These are phyloP conservation scores for Pseudococcus longispinus DNA, from an alignment of 2,888 invertebrate genomes.

Conservation along the genomic window DNA sequence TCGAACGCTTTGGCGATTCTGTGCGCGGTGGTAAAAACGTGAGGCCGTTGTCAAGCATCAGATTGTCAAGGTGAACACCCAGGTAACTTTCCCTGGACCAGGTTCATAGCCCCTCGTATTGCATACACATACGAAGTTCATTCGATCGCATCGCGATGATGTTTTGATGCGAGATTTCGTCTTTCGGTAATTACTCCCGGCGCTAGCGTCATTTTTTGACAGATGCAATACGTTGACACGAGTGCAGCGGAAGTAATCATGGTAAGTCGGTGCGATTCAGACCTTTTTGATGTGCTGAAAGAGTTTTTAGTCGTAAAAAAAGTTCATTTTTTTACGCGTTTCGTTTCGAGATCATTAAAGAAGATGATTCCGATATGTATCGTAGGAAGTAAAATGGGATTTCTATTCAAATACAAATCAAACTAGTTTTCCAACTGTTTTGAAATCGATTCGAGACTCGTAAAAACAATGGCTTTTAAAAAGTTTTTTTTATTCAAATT, in stretches of 20 bases:
- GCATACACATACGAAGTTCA: constrained; percentile 10
- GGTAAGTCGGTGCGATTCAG: neutral
- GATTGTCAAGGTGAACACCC: constrained; percentile 57
- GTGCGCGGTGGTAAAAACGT: constrained; percentile 41
- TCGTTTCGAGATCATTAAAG: neutral
- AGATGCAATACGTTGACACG: neutral
- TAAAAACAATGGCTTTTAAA: neutral
- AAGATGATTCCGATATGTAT: neutral
- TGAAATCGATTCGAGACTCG: neutral
- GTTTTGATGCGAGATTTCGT: neutral
- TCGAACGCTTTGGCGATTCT: constrained; percentile 55
- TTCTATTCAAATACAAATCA: neutral
- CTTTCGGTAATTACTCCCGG: neutral
- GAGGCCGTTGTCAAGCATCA: constrained; percentile 51
- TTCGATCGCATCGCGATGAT: constrained; percentile 15
- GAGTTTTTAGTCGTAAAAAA: neutral
- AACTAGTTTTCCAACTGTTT: neutral
- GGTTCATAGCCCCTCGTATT: constrained; percentile 55
- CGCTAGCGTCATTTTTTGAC: neutral
- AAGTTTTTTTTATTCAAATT: neutral
- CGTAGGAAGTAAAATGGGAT: neutral
- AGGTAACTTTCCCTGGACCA: constrained; percentile 56
- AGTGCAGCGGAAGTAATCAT: neutral
- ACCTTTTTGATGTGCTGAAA: neutral
- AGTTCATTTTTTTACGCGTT: neutral